Evolutionary conservation across 2,888 invertebrate species (phyloP).

Genomic region (Cybosia mesomella): DNA sequence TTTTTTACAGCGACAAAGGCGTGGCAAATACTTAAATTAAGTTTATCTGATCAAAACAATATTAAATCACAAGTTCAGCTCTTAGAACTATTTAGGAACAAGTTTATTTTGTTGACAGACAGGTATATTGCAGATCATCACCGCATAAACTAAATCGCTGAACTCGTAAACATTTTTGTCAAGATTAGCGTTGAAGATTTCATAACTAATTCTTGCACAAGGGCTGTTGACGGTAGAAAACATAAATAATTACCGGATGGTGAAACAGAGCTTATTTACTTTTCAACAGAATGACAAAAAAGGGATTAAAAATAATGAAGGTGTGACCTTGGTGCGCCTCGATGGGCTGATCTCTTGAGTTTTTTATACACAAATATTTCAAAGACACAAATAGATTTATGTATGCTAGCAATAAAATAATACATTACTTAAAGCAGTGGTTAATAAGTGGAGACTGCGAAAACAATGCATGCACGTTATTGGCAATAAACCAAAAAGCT

Average conservation of each 20-base stretch:
- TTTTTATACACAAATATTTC: neutral
- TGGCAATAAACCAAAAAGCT: no score
- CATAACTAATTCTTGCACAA: conserved; percentile 36
- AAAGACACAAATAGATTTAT: neutral
- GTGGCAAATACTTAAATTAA: neutral
- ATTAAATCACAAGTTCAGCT: neutral
- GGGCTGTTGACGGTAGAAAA: conserved; percentile 33
- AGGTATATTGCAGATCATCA: neutral
- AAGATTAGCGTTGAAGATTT: conserved; percentile 5
- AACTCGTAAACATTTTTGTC: neutral
- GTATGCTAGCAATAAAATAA: neutral
- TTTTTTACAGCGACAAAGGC: no score
- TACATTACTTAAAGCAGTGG: neutral
- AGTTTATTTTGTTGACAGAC: neutral
- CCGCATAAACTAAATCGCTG: neutral
- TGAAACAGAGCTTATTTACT: conserved; percentile 30
- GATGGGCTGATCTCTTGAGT: conserved; percentile 16
- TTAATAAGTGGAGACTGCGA: neutral
- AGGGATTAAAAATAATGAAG: conserved; percentile 34
- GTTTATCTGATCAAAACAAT: neutral
- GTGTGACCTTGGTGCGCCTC: conserved; percentile 29
- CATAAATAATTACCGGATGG: conserved; percentile 48
- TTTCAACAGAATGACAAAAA: conserved; percentile 37
- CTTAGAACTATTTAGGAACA: neutral
- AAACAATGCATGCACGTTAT: no score